A percentile compares a stretch with the other conserved stretches of the same genome.
These are phyloP conservation scores for Callitettix versicolor DNA, from an alignment of 1,140 invertebrate species.

Conservation along the genomic window DNA sequence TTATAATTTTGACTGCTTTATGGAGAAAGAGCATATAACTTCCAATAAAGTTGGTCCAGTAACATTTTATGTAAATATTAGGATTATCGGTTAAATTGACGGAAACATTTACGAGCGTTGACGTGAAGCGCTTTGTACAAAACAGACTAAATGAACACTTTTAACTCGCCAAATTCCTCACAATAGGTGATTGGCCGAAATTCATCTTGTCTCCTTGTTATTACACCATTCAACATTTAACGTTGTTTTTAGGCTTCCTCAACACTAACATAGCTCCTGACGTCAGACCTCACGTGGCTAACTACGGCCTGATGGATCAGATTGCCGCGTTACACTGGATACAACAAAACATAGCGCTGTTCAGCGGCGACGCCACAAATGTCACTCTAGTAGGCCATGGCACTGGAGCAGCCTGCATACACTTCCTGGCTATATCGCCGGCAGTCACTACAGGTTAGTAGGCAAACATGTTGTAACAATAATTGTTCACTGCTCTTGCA, in stretches of 20 bases:
- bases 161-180: background rate
- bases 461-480: background rate
- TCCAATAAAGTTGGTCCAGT: too few species aligned
- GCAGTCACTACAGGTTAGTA: conserved; percentile 70
- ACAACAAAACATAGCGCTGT: conserved; percentile 79
- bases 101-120: too few species aligned
- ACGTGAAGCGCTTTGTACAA: background rate
- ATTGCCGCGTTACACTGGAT: conserved; percentile 84
- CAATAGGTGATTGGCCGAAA: background rate
- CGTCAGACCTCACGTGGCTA: conserved; percentile 67
- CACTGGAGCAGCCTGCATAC: conserved; percentile 86
- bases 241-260: conserved; percentile 54
- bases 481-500: too few species aligned
- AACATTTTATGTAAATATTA: too few species aligned
- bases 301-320: conserved; percentile 89
- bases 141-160: background rate
- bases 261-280: conserved; percentile 72
- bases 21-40: too few species aligned
- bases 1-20: too few species aligned
- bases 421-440: conserved; percentile 88
- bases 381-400: conserved; percentile 88
- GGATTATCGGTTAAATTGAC: too few species aligned
- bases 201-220: background rate
- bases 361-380: conserved; percentile 77
- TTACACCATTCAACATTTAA: background rate